These are phyloP conservation scores for Oreochromis spilurus DNA, from an alignment of 2,113 vertebrate genomes.

Conservation along the genomic window DNA sequence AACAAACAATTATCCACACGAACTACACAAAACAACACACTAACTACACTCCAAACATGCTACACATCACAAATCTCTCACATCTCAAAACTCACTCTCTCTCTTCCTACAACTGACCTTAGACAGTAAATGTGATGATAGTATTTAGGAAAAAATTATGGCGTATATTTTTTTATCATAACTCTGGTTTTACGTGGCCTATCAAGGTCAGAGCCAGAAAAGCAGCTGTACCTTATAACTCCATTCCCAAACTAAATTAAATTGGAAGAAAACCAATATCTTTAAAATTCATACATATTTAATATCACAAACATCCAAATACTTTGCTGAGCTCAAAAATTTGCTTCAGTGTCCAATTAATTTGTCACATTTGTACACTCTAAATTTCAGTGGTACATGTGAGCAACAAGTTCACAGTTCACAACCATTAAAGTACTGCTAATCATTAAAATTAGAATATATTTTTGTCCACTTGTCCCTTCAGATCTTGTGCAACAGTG, in stretches of 20 bases:
- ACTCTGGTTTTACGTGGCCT: too few species aligned
- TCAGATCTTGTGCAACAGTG: background rate
- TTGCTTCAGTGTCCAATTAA: background rate
- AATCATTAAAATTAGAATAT: background rate
- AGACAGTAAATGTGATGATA: background rate
- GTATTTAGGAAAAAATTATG: fast-evolving
- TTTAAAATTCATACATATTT: background rate
- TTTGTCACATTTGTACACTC: background rate
- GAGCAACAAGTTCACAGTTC: background rate
- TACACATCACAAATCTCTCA: background rate
- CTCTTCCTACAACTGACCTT: background rate
- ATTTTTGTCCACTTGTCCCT: background rate
- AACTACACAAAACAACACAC: background rate
- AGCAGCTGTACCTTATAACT: background rate
- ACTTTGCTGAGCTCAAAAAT: background rate
- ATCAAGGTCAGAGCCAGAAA: background rate
- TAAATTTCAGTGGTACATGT: background rate
- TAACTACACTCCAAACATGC: background rate
- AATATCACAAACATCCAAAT: background rate
- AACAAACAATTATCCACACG: background rate
- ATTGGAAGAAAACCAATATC: background rate
- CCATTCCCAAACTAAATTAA: background rate
- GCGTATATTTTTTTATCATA: fast-evolving
- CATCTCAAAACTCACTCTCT: background rate
- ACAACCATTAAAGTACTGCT: background rate